Evolutionary conservation across 92 coral and sea anemone genomes (phyloP).

Genomic region (Porites divaricata): DNA sequence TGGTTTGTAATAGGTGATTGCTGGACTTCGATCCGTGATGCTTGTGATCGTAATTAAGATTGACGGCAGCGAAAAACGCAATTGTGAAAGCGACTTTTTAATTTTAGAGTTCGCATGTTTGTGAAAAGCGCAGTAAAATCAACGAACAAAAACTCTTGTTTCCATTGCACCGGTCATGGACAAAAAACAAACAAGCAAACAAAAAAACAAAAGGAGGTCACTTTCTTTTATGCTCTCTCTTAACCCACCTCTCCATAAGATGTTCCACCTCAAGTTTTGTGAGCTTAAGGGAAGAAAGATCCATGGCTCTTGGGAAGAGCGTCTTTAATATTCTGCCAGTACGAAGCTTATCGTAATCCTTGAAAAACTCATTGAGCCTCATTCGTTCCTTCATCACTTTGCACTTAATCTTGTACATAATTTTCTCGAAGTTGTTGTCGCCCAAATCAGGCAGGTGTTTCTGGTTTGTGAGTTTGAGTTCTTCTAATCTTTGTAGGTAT

Average conservation of each 20-base stretch:
- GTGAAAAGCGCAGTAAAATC: too few relatives aligned
- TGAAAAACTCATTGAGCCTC: conserved; percentile 89
- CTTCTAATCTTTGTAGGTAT: conserved; percentile 82
- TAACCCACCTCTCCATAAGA: conserved; percentile 77
- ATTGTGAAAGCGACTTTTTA: too few relatives aligned
- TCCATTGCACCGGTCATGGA: too few relatives aligned
- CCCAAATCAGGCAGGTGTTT: conserved; percentile 95
- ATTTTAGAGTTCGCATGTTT: too few relatives aligned
- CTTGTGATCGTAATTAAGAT: too few relatives aligned
- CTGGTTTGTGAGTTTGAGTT: conserved; percentile 82
- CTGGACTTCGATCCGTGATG: too few relatives aligned
- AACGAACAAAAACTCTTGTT: too few relatives aligned
- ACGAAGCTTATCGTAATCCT: conserved; percentile 94
- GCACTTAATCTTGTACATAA: conserved; percentile 90
- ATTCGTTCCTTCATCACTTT: conserved; percentile 95
- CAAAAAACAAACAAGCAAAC: too few relatives aligned
- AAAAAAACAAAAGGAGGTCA: too few relatives aligned
- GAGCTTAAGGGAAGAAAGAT: conserved; percentile 85
- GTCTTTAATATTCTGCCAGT: conserved; percentile 94
- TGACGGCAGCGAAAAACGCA: too few relatives aligned
- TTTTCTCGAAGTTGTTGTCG: conserved; percentile 68
- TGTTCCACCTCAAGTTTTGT: conserved; percentile 90
- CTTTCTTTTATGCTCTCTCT: too few relatives aligned
- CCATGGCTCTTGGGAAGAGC: conserved; percentile 91
- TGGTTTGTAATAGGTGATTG: too few relatives aligned